Evolutionary conservation across 2,797 vertebrate genomes (phyloP), one percentile per base, ranked within the genome.

Genomic region (Simalia tracyae): DNA sequence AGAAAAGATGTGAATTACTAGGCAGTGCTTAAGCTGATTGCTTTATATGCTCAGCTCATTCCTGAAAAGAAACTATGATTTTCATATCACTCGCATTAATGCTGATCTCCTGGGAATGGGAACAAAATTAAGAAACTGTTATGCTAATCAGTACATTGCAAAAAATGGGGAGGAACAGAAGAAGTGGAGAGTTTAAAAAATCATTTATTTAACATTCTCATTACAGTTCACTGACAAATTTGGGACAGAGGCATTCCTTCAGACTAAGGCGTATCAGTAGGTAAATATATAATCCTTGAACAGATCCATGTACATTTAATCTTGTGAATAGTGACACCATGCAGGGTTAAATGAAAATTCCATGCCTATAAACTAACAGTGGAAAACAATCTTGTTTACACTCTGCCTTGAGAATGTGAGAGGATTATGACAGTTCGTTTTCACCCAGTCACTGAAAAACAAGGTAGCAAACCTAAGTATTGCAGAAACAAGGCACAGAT

Each of bases 71-170:
- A 93, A 63, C 89, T 28, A 5, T 0, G 22, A 11, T 91, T 46
- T 46, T n/a, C 56, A 68, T 93, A 93, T 46, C 1, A 0, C 63
- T 92, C 28, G 46, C 0, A 0, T 92, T 95, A 95, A 96, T 66
- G 91, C 88, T 86, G 88, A 95, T 95, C 60, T 87, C 91, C 89
- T 95, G 93, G 93, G 92, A 96, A 96, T 93, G 85, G 5, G 85
- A 89, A 94, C 92, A 94, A 50, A 63, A 63, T 63, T 24, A 46
- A 87, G 12, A 24, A 42, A 63, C 46, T 61, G 12, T 26, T 87
- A 36, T 60, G 28, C 54, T 60, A 57, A 31, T 19, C n/a, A 17
- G n/a, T 31, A 9, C 85, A 36, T 3, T 86, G 28, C 31, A 31
- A n/a, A 89, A 15, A 89, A 68, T 31, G 28, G 50, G 46, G 17